Conservation (phyloP, 2,113 vertebrate genomes). For the Salvelinus alpinus region DNA sequence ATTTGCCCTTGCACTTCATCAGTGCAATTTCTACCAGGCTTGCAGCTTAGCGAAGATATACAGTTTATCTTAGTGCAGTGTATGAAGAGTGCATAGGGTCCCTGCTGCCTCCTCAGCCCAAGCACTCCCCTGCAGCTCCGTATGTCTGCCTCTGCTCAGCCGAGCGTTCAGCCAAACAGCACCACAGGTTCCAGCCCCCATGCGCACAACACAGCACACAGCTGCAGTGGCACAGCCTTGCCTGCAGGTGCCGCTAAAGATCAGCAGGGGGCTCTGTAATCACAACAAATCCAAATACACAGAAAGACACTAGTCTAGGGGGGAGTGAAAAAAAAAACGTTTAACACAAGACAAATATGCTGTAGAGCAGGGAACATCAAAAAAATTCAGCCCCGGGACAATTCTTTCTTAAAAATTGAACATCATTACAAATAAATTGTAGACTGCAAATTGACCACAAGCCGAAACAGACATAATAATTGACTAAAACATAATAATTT, state of each 20-base stretch:
- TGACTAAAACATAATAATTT: too few species aligned
- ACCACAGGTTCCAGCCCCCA: constrained; percentile 32
- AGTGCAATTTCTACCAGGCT: constrained; percentile 63
- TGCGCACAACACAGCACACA: background rate
- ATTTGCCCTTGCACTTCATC: constrained; percentile 64
- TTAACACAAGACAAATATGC: constrained; percentile 55
- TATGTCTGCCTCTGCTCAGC: constrained; percentile 40
- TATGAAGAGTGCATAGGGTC: background rate
- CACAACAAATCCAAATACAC: background rate
- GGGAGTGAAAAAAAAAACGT: constrained; percentile 19
- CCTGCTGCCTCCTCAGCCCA: constrained; percentile 50
- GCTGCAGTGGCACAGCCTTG: constrained; percentile 49
- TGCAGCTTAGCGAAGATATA: constrained; percentile 61
- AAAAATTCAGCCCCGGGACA: too few species aligned
- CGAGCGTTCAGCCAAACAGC: background rate
- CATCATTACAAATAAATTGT: too few species aligned
- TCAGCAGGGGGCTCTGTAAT: constrained; percentile 29
- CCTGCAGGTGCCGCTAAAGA: constrained; percentile 74
- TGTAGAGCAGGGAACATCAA: too few species aligned
- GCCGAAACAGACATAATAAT: too few species aligned
- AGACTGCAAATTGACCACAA: too few species aligned
- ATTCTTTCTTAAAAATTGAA: too few species aligned
- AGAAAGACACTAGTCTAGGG: constrained; percentile 20
- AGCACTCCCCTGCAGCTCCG: constrained; percentile 60
- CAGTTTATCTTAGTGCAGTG: constrained; percentile 51